Evolutionary conservation across 2,888 invertebrate genomes (phyloP).

Genomic region (Pristionchus entomophagus): DNA sequence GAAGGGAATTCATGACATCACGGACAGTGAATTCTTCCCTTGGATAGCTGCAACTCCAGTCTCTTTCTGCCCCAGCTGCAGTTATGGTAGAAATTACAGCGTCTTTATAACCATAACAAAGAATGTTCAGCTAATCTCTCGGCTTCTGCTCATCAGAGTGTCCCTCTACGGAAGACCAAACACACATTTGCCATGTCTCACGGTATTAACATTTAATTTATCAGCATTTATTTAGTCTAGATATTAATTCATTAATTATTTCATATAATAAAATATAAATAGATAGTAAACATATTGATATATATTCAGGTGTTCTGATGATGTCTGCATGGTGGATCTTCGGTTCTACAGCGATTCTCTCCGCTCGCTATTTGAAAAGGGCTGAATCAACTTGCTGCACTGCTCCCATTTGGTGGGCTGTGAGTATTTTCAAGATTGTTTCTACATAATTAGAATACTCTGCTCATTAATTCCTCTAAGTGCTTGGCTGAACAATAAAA

Average conservation of each 20-base stretch:
- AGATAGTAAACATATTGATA: too few species aligned
- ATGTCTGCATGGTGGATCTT: constrained; percentile 43
- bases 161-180: constrained; percentile 24
- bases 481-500: not conserved
- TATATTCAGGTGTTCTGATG: constrained; percentile 46
- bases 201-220: not conserved
- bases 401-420: constrained; percentile 39
- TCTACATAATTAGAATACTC: not conserved
- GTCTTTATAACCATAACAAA: too few species aligned
- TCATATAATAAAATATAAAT: too few species aligned
- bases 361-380: constrained; percentile 31
- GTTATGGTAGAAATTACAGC: not conserved
- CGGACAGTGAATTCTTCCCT: constrained; percentile 28
- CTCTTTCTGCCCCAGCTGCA: constrained; percentile 13
- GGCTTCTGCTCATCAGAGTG: constrained; percentile 19
- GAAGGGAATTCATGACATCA: constrained; percentile 13
- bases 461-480: too few species aligned
- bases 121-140: constrained; percentile 12
- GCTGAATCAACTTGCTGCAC: constrained; percentile 25
- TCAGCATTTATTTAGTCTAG: not conserved
- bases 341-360: constrained; percentile 35
- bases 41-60: not conserved
- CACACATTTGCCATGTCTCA: constrained; percentile 44
- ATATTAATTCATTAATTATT: too few species aligned
- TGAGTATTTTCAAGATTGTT: not conserved